Evolutionary conservation across 2,888 invertebrate genomes (phyloP), one percentile per base, ranked within the genome.

Genomic region (Leptinotarsa tumamoca): DNA sequence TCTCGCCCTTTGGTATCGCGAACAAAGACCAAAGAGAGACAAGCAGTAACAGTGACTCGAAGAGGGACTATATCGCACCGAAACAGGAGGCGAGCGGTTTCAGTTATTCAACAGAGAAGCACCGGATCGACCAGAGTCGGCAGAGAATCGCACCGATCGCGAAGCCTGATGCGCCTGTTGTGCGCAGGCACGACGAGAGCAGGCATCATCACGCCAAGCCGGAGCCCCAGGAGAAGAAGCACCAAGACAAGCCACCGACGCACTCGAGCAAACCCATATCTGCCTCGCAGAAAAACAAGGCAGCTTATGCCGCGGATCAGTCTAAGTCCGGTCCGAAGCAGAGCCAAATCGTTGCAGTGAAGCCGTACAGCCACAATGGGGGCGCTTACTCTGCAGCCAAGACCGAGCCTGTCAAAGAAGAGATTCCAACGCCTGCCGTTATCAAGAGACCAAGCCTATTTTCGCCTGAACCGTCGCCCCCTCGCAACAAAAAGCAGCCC

Each of bases 401-500:
- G 54, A 71, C 54, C 49, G 71, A 73, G 52, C 4, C 21, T 17
- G 51, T 17, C n/a, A 54, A 68, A 54, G 17, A 27, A 67, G 54
- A 58, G 18, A 68, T 81, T 49, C 78, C 81, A 43, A 81, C 79
- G 18, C 81, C 82, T 27, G 66, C 80, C 18, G 78, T 81, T n/a
- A 90, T 90, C 23, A 88, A 91, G 68, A 90, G 91, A 3, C 91
- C 91, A 0, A 93, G 93, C 17, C 84, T 93, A 51, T 93, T 93
- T 85, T 93, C 93, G 4, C 93, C 93, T 0, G 93, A 93, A 0
- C 90, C 92, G 5, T 85, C 79, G 13, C 70, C 70, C 2, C 43
- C 17, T n/a, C 43, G 43, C 43, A 68, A 73, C 61, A 89, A 89
- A 88, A 89, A 89, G 81, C 74, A 52, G 49, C 54, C 50, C 3